Base-by-base conservation (phyloP, 2,888 invertebrate species). In the Caenorhabditis japonica region DNA sequence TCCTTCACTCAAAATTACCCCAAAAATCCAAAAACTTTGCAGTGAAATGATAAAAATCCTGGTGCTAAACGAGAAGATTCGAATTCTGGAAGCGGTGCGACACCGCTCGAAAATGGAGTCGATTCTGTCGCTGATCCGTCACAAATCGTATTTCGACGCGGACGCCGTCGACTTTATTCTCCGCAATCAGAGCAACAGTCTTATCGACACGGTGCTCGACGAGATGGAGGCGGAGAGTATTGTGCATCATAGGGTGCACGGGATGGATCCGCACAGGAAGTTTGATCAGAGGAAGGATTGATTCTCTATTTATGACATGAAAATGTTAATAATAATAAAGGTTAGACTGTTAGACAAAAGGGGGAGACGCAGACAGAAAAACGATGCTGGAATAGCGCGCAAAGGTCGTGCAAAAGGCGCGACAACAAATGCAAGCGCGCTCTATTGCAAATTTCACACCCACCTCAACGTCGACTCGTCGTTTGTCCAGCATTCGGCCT, bases 381-480 rank as follows among this genome's bases (percentile, higher is more conserved):
- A n/a, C n/a, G n/a, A n/a, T n/a, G n/a, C n/a, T n/a, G n/a, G n/a
- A n/a, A n/a, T n/a, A n/a, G n/a, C n/a, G n/a, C n/a, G n/a, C n/a
- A n/a, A n/a, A n/a, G n/a, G 17, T 34, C 13, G 13, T 43, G 15
- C 17, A 34, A 27, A 15, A 39, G n/a, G n/a, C n/a, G n/a, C n/a
- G n/a, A n/a, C n/a, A n/a, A n/a, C n/a, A n/a, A n/a, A n/a, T n/a
- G n/a, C n/a, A n/a, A n/a, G n/a, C n/a, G n/a, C n/a, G n/a, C n/a
- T n/a, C n/a, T n/a, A n/a, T n/a, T n/a, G n/a, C n/a, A n/a, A n/a
- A n/a, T n/a, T n/a, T n/a, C 19, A 27, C 43, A 38, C 68, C 30
- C 30, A 73, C 73, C 73, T 68, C 21, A 73, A 46, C 3, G 73
- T 61, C 30, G 73, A 73, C 30, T 73, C 73, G 43, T 73, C 73